Percentiles rank a stretch among this genome's conserved stretches.
Conservation (phyloP, 1,140 invertebrate genomes). For the Leucophenga varia region DNA sequence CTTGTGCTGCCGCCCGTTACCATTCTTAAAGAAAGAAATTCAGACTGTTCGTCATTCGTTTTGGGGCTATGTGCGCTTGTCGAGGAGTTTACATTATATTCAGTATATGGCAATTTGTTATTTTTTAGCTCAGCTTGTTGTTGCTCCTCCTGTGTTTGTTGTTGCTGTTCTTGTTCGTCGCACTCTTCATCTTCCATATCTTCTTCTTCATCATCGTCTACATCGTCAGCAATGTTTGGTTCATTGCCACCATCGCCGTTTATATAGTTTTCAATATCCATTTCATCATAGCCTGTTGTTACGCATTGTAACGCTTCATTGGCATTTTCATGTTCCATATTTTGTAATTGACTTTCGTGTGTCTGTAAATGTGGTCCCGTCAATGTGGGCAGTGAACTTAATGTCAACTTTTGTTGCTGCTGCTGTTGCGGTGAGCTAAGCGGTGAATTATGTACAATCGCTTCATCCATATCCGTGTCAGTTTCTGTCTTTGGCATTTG, state of each 20-base stretch:
- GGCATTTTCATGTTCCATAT: conserved; percentile 17
- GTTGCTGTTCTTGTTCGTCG: conserved; percentile 23
- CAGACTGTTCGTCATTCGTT: too few species aligned
- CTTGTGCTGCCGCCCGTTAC: too few species aligned
- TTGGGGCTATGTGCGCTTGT: conserved; percentile 22
- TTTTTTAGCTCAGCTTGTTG: background rate
- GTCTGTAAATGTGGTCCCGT: conserved; percentile 29
- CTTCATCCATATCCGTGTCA: conserved; percentile 33
- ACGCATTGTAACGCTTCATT: conserved; percentile 30
- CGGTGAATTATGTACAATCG: conserved; percentile 29
- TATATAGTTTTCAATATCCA: conserved; percentile 51
- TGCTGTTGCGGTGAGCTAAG: conserved; percentile 12
- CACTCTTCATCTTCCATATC: conserved; percentile 23
- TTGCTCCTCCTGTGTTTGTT: conserved; percentile 18
- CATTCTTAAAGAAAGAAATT: too few species aligned
- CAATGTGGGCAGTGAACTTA: conserved; percentile 31
- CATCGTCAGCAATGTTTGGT: conserved; percentile 23
- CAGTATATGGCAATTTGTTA: conserved; percentile 10
- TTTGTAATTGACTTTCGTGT: conserved; percentile 23
- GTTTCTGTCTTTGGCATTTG: conserved; percentile 33
- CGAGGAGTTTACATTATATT: conserved; percentile 29
- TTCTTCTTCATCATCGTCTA: conserved; percentile 26
- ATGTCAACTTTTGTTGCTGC: conserved; percentile 15
- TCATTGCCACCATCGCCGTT: conserved; percentile 30
- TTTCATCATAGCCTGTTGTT: conserved; percentile 40